Percentiles rank a stretch among this genome's conserved stretches.
Evolutionary conservation across 2,888 invertebrate genomes (phyloP).

Genomic region (Elysia crispata): DNA sequence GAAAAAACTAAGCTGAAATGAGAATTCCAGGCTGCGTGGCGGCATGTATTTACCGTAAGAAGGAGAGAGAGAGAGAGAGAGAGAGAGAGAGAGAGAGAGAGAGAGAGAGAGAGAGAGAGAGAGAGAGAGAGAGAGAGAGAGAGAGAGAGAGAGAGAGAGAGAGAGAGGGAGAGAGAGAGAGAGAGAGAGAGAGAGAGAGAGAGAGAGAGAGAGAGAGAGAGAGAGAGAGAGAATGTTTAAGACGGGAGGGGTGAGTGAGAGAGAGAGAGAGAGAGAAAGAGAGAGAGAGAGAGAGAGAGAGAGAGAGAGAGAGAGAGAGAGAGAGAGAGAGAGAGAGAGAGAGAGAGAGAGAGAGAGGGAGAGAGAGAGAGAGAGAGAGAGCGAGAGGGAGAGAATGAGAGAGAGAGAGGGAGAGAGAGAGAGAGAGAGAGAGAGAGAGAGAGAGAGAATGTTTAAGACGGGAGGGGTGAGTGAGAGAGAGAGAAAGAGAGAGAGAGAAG

Average conservation of each 20-base stretch:
- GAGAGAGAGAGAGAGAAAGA: no score
- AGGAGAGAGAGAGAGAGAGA: conserved; percentile 13
- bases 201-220: conserved; percentile 14
- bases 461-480: no score
- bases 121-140: conserved; percentile 28
- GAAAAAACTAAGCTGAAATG: no score
- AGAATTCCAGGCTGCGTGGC: no score
- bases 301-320: conserved; percentile 13
- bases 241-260: no score
- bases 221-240: background rate
- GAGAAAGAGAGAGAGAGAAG: background rate
- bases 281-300: conserved; percentile 15
- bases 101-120: conserved; percentile 27
- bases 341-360: conserved; percentile 27
- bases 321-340: conserved; percentile 30
- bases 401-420: conserved; percentile 29
- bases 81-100: conserved; percentile 7
- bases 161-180: conserved; percentile 23
- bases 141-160: conserved; percentile 16
- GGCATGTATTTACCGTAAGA: no score
- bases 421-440: background rate
- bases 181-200: conserved; percentile 25
- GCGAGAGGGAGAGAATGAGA: conserved; percentile 19
- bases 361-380: conserved; percentile 1
- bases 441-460: background rate